Evolutionary conservation across 2,797 vertebrate genomes (phyloP).

Genomic region (Rhinella marina): DNA sequence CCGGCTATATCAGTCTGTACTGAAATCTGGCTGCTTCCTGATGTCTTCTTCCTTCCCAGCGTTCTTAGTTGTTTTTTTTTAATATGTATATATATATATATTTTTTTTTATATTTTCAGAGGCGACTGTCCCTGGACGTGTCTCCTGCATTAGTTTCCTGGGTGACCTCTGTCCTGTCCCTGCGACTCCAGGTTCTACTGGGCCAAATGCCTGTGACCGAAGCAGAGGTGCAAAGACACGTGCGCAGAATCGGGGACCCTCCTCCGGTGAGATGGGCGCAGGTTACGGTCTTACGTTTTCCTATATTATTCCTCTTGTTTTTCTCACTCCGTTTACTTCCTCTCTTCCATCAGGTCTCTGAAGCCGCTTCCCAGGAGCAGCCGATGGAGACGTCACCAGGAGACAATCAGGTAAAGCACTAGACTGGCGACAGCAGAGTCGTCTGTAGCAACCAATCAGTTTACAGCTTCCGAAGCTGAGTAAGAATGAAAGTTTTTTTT

Average conservation of each 20-base stretch:
- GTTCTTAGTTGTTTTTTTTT: neutral
- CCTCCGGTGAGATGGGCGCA: slow-evolving; percentile 65
- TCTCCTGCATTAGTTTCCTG: slow-evolving; percentile 91
- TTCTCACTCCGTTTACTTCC: neutral
- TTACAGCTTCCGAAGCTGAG: too few species aligned
- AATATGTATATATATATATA: neutral
- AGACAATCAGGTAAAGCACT: slow-evolving; percentile 12
- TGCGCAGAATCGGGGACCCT: slow-evolving; percentile 71
- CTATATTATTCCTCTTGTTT: neutral
- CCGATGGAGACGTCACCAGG: slow-evolving; percentile 67
- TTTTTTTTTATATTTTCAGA: slow-evolving; percentile 69
- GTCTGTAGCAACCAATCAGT: too few species aligned
- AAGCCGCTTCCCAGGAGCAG: slow-evolving; percentile 64
- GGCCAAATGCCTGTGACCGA: slow-evolving; percentile 89
- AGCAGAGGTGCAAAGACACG: slow-evolving; percentile 84
- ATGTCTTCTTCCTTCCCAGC: neutral
- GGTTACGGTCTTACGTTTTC: neutral
- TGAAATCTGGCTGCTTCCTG: neutral
- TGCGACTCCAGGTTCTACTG: slow-evolving; percentile 89
- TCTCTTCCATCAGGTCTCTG: neutral
- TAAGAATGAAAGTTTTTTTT: too few species aligned
- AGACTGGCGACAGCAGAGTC: neutral
- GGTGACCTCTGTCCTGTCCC: slow-evolving; percentile 93
- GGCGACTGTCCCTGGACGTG: slow-evolving; percentile 89
- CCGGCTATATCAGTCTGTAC: neutral